Evolutionary conservation across 2,797 vertebrate genomes (phyloP).

Genomic region (Gymnothorax reevesii): DNA sequence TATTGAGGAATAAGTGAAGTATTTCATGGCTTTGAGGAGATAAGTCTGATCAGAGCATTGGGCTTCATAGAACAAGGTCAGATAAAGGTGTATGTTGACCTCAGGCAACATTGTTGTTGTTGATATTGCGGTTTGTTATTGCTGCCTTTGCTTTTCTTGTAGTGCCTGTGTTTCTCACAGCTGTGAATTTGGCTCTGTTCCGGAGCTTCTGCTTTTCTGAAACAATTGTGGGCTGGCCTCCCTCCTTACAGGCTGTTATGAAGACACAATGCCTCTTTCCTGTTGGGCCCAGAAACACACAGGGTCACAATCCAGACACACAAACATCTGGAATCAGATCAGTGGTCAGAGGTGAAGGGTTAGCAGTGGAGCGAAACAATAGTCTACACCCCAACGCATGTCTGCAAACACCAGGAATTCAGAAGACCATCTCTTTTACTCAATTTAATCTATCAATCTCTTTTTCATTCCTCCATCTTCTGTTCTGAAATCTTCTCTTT

Average conservation of each 20-base stretch:
- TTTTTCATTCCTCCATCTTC: constrained; percentile 21
- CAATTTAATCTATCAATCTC: neutral
- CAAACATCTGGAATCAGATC: constrained; percentile 77
- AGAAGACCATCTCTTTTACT: constrained; percentile 10
- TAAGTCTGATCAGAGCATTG: too few relatives aligned
- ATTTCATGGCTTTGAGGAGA: too few relatives aligned
- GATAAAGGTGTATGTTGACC: too few relatives aligned
- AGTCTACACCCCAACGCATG: constrained; percentile 31
- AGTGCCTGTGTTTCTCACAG: neutral
- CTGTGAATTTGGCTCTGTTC: neutral
- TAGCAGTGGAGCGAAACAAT: constrained; percentile 53
- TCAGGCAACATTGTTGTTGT: neutral
- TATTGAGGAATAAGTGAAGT: too few relatives aligned
- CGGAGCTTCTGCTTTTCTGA: neutral
- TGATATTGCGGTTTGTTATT: neutral
- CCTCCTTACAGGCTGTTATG: constrained; percentile 47
- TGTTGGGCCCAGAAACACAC: constrained; percentile 16
- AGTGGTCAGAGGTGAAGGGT: constrained; percentile 60
- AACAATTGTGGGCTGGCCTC: neutral
- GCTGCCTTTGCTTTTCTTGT: neutral
- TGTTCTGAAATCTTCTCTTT: constrained; percentile 7
- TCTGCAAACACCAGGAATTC: constrained; percentile 38
- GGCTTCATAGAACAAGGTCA: too few relatives aligned
- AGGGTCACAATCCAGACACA: constrained; percentile 46
- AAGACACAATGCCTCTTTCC: constrained; percentile 33